These are phyloP conservation scores for Caenorhabditis tropicalis DNA, from an alignment of 1,140 invertebrate genomes.

Conservation along the genomic window DNA sequence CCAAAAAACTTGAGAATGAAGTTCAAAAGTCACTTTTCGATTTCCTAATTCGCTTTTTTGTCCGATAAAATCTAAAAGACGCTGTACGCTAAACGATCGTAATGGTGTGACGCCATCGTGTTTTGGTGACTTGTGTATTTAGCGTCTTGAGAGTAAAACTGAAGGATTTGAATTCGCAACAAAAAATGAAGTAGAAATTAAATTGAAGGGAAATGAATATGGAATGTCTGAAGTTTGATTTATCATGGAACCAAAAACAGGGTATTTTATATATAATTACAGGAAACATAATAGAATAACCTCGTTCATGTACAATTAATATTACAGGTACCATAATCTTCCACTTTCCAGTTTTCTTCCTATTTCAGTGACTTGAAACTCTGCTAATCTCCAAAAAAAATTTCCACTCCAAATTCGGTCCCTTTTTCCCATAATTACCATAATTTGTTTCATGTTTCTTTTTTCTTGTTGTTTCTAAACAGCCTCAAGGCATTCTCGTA, in stretches of 20 bases:
- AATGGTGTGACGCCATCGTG: slow-evolving; percentile 34
- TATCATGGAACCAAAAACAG: too few relatives aligned
- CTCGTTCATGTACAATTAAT: too few relatives aligned
- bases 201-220: neutral
- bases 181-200: neutral
- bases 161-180: neutral
- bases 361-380: too few relatives aligned
- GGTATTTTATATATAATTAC: too few relatives aligned
- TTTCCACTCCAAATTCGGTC: neutral
- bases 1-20: neutral
- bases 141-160: neutral
- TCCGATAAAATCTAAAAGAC: slow-evolving; percentile 2
- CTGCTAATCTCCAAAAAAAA: too few relatives aligned
- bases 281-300: too few relatives aligned
- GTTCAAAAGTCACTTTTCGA: neutral
- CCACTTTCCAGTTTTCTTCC: too few relatives aligned
- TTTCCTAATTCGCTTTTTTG: neutral
- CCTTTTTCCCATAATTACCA: slow-evolving; percentile 22
- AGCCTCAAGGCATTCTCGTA: neutral
- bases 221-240: too few relatives aligned
- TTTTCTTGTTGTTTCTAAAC: neutral
- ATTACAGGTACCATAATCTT: too few relatives aligned
- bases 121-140: neutral
- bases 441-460: neutral
- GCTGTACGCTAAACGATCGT: slow-evolving; percentile 19